Evolutionary conservation across 2,888 invertebrate genomes (phyloP), one percentile per base, ranked within the genome.

Genomic region (Melitaea athalia): DNA sequence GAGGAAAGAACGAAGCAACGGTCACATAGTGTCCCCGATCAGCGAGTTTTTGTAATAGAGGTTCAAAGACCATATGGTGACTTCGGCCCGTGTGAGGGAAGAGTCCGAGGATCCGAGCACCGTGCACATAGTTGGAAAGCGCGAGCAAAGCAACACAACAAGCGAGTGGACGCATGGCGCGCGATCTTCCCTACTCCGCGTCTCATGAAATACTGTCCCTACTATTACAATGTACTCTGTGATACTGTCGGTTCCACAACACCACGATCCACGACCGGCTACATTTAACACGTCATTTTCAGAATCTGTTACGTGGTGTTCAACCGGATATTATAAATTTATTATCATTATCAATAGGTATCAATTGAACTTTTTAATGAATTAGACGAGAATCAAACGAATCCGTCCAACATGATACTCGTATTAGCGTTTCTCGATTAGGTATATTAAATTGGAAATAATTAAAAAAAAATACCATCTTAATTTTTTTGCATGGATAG

Each of bases 1-100:
- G 74, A 0, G 95, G 94, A 79, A 94, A 95, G 82, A 93, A 93
- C 0, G 94, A 94, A 3, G 94, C 86, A 0, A 95, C 93, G 12
- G 95, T 94, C 3, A 95, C 81, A 59, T 94, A 88, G 78, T 95
- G 95, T 4, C 95, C 95, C 53, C 93, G 88, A 49, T 87, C 85
- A 0, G 93, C 94, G 65, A 95, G 79, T 59, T 88, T 92, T 59
- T 86, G 87, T 11, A 95, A 77, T 2, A 95, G 82, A 0, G 93
- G 93, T 59, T 93, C 91, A 79, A 94, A 95, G 0, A 94, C 94
- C 81, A 93, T 91, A 76, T 94, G 95, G 75, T 95, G 95, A 75
- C 95, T 95, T 71, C 93, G 93, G 0, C 94, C 94, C 0, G 93
- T 89, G 77, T 95, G 93, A 0, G 94, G 93, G 76, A 95, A 95